Evolutionary conservation across 2,113 vertebrate genomes (phyloP), one percentile per base, ranked within the genome.

Genomic region (Eleginops maclovinus): DNA sequence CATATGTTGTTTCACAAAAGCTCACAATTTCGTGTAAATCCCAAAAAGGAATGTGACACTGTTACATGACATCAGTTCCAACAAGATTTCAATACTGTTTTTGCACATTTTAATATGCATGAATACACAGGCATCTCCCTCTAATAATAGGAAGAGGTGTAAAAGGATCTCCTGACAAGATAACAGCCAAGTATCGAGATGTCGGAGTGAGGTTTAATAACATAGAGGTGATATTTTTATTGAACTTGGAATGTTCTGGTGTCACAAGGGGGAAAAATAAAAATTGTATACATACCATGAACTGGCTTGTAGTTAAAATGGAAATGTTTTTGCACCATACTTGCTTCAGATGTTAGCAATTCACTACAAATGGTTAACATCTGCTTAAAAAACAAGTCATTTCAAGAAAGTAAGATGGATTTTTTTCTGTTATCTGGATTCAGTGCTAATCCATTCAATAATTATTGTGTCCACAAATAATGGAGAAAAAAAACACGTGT

Each of bases 1-100:
- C 21, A 47, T 75, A 64, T 71, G 67, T 71, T 67, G 73, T 82
- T 83, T 85, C 58, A 65, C 64, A 67, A 87, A 89, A 89, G 82
- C 84, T 89, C 75, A 79, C 66, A 51, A 58, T 70, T 88, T 72
- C 66, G 55, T 72, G 13, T 60, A 43, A 87, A 83, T 82, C 77
- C 69, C 83, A 58, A 60, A 70, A 69, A 82, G 66, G 66, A 73
- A 77, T 74, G 64, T 60, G 62, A 76, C 78, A 68, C 65, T 44
- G 82, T 75, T 16, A 80, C 67, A 53, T 72, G 66, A 79, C 72
- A 70, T 47, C 64, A 63, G 56, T n/a, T 63, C 56, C 59, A 66
- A 51, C 41, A 44, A 41, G 66, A 71, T 66, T 81, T 71, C 68
- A 75, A 85, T 65, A 70, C 49, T 54, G 41, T 75, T 72, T 71